Percentiles rank a stretch among this genome's conserved stretches.
These are phyloP conservation scores for Scytalopus superciliaris DNA, from an alignment of 2,113 vertebrate genomes.

Conservation along the genomic window DNA sequence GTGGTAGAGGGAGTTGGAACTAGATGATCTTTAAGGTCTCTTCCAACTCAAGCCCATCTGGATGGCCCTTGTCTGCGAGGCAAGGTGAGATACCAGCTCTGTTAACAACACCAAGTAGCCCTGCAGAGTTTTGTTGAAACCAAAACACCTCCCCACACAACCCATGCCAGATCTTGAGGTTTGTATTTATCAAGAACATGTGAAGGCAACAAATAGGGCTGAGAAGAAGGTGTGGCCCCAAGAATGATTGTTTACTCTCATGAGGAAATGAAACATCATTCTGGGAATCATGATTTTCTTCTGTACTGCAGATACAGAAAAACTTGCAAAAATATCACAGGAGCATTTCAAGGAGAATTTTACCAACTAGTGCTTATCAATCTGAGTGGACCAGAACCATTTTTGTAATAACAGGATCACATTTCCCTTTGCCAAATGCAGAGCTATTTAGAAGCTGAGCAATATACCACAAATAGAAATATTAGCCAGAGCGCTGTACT, in stretches of 20 bases:
- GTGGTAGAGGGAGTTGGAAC: background rate
- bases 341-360: background rate
- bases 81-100: background rate
- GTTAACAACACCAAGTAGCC: background rate
- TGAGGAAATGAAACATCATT: background rate
- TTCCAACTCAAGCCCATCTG: background rate
- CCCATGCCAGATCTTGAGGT: background rate
- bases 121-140: background rate
- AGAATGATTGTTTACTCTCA: background rate
- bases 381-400: background rate
- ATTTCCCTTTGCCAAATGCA: background rate
- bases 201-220: background rate
- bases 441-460: background rate
- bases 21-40: background rate
- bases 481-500: background rate
- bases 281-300: background rate
- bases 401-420: background rate
- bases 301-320: background rate
- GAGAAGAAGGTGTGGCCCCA: background rate
- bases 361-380: background rate
- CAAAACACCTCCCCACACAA: background rate
- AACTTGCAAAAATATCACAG: background rate
- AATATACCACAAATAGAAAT: conserved; percentile 1
- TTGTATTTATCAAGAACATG: background rate
- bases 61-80: background rate